Conservation (phyloP, 2,888 invertebrate species). For the Eilema depressum region DNA sequence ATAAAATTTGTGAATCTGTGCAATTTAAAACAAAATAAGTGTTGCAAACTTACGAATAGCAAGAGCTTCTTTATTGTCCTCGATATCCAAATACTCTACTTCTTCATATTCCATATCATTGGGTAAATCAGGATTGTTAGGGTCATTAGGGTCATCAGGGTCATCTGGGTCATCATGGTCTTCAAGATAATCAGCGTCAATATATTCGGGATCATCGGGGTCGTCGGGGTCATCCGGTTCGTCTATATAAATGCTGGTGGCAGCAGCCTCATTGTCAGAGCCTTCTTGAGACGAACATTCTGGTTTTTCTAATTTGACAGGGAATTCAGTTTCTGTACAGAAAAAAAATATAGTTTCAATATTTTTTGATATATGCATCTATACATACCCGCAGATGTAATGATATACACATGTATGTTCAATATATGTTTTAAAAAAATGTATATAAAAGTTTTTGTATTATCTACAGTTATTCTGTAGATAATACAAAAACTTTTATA, state of each 20-base stretch:
- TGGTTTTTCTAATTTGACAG: conserved; percentile 9
- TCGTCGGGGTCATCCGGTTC: conserved; percentile 6
- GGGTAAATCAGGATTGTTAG: conserved; percentile 2
- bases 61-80: conserved; percentile 21
- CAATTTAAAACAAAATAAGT: background rate
- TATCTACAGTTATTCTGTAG: too few relatives aligned
- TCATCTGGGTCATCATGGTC: background rate
- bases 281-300: background rate
- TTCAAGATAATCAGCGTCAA: background rate
- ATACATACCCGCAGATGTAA: too few relatives aligned
- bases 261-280: background rate
- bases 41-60: conserved; percentile 28
- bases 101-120: conserved; percentile 48
- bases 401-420: too few relatives aligned
- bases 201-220: background rate
- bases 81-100: conserved; percentile 61
- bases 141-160: conserved; percentile 8
- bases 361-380: too few relatives aligned
- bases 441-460: too few relatives aligned
- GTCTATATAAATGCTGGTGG: conserved; percentile 8
- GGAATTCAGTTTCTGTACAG: background rate
- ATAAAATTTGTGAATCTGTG: background rate
- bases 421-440: too few relatives aligned
- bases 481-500: too few relatives aligned
- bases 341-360: too few relatives aligned